These are phyloP conservation scores for Campylomormyrus tamandua DNA, from an alignment of 2,113 vertebrate genomes.

Conservation along the genomic window DNA sequence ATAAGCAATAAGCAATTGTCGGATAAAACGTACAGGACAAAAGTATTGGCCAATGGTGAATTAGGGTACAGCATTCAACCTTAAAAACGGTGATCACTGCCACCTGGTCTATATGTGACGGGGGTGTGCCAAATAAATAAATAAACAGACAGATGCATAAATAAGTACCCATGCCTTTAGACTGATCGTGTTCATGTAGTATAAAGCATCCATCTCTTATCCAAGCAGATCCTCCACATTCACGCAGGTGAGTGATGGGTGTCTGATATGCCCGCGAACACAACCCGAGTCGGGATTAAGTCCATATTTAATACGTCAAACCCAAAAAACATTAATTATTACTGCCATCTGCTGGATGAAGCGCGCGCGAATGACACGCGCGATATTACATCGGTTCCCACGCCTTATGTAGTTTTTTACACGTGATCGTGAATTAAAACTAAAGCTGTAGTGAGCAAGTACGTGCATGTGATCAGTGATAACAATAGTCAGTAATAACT, in stretches of 20 bases:
- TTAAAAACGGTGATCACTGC: background rate
- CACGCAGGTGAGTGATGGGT: background rate
- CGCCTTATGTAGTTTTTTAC: background rate
- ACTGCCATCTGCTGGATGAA: slow-evolving; percentile 59
- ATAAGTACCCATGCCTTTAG: background rate
- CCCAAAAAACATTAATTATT: slow-evolving; percentile 43
- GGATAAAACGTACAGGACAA: background rate
- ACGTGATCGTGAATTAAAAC: background rate
- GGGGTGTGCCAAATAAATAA: background rate
- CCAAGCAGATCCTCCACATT: background rate
- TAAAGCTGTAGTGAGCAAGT: background rate
- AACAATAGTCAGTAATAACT: background rate
- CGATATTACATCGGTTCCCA: background rate
- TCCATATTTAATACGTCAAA: slow-evolving; percentile 26
- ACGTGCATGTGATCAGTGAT: background rate
- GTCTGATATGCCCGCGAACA: slow-evolving; percentile 20
- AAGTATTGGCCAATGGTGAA: background rate
- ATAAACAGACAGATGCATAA: background rate
- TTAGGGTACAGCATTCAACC: background rate
- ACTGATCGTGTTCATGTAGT: background rate
- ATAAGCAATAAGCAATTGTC: background rate
- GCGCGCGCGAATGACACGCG: background rate
- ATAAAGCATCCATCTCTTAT: background rate
- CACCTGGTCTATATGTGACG: background rate
- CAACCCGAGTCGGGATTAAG: slow-evolving; percentile 35